Conservation (phyloP, 2,888 invertebrate genomes). For the Hydraecia micacea region DNA sequence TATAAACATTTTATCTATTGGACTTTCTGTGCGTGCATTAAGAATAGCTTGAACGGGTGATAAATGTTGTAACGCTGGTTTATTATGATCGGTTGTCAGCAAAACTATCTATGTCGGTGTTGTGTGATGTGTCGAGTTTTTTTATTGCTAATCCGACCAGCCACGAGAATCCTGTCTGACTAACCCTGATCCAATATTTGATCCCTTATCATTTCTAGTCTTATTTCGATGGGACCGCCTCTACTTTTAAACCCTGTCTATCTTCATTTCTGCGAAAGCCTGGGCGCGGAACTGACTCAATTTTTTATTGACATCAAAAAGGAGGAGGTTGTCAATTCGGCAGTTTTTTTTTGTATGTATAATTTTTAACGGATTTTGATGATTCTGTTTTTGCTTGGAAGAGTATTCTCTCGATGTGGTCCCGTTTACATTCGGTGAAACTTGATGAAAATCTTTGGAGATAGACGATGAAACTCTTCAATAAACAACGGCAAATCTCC, state of each 20-base stretch:
- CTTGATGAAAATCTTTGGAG: neutral
- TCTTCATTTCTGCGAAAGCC: neutral
- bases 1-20: conserved; percentile 13
- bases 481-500: neutral
- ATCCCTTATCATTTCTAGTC: neutral
- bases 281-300: neutral
- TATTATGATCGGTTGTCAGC: conserved; percentile 42
- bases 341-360: neutral
- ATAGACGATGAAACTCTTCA: neutral
- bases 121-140: conserved; percentile 1
- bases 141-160: neutral
- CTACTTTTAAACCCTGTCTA: neutral
- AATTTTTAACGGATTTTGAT: neutral
- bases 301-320: neutral
- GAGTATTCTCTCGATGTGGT: neutral
- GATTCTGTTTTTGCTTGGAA: neutral
- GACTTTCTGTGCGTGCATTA: neutral
- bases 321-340: neutral
- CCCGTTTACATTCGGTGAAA: neutral
- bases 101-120: conserved; percentile 13
- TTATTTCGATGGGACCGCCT: neutral
- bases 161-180: neutral
- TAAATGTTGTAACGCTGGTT: conserved; percentile 34
- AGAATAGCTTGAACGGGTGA: conserved; percentile 15
- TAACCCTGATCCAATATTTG: neutral